Base-by-base conservation (phyloP, 2,888 invertebrate genomes). In the Brachypterus glaber region DNA sequence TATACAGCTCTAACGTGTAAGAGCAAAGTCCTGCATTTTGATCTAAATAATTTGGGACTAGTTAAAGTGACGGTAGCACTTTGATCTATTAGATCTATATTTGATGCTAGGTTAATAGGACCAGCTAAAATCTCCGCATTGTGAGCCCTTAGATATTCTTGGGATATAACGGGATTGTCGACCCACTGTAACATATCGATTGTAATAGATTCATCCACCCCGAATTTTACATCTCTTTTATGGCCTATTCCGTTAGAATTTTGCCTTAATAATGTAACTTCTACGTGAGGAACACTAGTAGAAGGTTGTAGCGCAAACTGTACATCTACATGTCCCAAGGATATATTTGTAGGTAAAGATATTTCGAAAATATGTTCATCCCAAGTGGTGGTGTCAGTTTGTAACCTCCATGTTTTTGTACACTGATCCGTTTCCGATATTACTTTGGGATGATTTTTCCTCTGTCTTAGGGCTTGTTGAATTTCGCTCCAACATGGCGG, bases 401-500 rank as follows among this genome's bases (percentile, higher is more conserved):
- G 88, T 16, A 91, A 69, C 35, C 91, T 73, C 90, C 91, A 93
- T 0, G 89, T 88, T 47, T 89, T 75, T 3, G 86, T 87, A 47
- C 78, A 76, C 54, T 87, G 82, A 35, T 77, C 64, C 9, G 53
- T 72, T 46, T 80, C 78, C 50, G 77, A 76, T 55, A 79, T 79
- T 37, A 82, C 64, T 58, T 81, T 79, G 57, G 89, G 90, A 1
- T 91, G 88, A 61, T 91, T 87, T 24, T 88, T 78, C 12, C 92
- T 71, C 52, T 91, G 89, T 40, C 90, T 77, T 59, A 91, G 90
- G 3, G 90, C 89, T 46, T 91, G 91, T 51, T 91, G 88, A 53
- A 92, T 74, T 62, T 92, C 91, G 47, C 82, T 85, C 93, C 93
- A 93, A 63, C 91, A 92, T 3, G 89, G 82, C 0, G 92, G 90